Conservation (phyloP, 2,113 vertebrate genomes). For the Marmota flaviventris region DNA sequence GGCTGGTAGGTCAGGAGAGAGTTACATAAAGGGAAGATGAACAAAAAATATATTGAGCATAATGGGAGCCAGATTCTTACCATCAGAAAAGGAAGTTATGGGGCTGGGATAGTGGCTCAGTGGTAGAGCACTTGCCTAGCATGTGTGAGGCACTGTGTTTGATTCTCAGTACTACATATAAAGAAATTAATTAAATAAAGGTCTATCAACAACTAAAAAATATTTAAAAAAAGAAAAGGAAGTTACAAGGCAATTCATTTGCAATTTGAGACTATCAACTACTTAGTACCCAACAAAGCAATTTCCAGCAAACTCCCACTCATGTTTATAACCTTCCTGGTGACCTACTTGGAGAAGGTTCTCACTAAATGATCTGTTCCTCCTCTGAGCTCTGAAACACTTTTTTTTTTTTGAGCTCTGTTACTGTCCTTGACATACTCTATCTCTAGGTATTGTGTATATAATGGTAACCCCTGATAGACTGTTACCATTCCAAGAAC, state of each 20-base stretch:
- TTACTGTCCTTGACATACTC: neutral
- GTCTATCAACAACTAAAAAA: too few relatives aligned
- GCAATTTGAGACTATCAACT: neutral
- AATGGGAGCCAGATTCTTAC: constrained; percentile 1
- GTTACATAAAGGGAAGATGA: constrained; percentile 41
- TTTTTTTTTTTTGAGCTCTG: neutral
- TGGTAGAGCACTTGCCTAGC: too few relatives aligned
- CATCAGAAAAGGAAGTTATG: constrained; percentile 34
- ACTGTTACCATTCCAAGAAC: constrained; percentile 10
- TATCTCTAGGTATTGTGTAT: neutral
- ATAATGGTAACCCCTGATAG: neutral
- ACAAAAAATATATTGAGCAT: neutral
- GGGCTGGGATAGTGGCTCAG: neutral
- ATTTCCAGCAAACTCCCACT: neutral
- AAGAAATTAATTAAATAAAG: too few relatives aligned
- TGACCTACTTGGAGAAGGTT: neutral
- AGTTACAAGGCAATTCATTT: neutral
- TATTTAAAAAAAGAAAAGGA: neutral
- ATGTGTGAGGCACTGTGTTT: too few relatives aligned
- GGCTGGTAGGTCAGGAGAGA: neutral
- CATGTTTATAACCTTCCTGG: neutral
- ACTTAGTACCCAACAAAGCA: neutral
- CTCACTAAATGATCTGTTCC: neutral
- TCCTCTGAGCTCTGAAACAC: neutral
- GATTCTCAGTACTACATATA: too few relatives aligned